Percentiles rank a stretch among this genome's conserved stretches.
These are phyloP conservation scores for Machimus rusticus DNA, from an alignment of 2,888 invertebrate genomes.

Conservation along the genomic window DNA sequence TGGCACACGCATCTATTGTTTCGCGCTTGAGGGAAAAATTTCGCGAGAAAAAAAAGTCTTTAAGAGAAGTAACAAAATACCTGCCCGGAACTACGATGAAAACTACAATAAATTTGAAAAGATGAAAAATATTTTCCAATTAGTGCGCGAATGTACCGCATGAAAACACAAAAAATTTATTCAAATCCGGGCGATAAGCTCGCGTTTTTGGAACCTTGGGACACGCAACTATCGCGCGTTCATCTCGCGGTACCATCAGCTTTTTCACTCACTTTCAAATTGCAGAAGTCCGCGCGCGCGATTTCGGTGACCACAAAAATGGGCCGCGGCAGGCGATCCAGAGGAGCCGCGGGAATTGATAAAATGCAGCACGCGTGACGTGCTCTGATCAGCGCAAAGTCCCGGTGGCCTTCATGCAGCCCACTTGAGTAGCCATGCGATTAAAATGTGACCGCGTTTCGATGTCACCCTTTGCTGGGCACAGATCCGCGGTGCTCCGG, in stretches of 20 bases:
- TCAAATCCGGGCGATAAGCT: not conserved
- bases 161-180: not conserved
- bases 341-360: not conserved
- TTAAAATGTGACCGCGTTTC: slow-evolving; percentile 26
- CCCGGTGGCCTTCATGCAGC: slow-evolving; percentile 12
- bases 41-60: not conserved
- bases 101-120: not conserved
- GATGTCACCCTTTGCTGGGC: slow-evolving; percentile 2
- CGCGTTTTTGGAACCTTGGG: not conserved
- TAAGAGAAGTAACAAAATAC: not conserved
- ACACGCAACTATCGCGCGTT: not conserved
- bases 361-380: slow-evolving; percentile 26
- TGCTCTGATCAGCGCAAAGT: not conserved
- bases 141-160: not conserved
- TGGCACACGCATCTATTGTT: not conserved
- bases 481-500: not conserved
- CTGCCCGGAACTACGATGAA: not conserved
- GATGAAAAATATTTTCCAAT: not conserved
- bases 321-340: not conserved
- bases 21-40: not conserved
- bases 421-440: slow-evolving; percentile 33
- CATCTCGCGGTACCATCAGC: not conserved
- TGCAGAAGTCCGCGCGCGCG: not conserved
- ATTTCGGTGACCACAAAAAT: not conserved
- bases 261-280: not conserved